Evolutionary conservation across 2,797 vertebrate species (phyloP), one percentile per base, ranked within the genome.

Genomic region (Sorex maritimensis): DNA sequence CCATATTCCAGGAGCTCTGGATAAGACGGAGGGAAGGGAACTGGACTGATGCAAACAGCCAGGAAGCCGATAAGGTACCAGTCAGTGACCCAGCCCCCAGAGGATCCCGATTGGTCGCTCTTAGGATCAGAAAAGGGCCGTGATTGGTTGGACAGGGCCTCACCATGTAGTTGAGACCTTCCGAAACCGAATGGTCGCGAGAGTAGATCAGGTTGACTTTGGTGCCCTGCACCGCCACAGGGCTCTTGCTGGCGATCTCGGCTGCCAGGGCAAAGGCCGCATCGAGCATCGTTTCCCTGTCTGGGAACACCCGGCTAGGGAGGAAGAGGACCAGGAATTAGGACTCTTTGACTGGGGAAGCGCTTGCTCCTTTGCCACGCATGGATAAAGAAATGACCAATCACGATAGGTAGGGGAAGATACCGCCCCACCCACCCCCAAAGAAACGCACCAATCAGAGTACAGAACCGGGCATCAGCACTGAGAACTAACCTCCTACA

Each of bases 1-100:
- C 98, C 99, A 99, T 99, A 98, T 99, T 99, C 99, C 99, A 99
- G 3, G 97, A 88, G 0, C 98, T 98, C 99, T 99, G 96, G 6
- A 28, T 14, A 49, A 6, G 34, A 26, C 7, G 2, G 12, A 0
- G 5, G 1, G 23, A 44, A 34, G 0, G 9, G 55, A 2, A 23
- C 26, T 38, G n/a, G 67, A 1, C 19, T n/a, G 81, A 44, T n/a
- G 10, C 19, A 34, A 86, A 26, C 1, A 4, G 21, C 34, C 7
- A 34, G 17, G 23, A 34, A 5, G 11, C 34, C 0, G 5, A 13
- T 58, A 58, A 58, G 41, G 41, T 44, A 44, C 41, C 41, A 44
- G 41, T 44, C 41, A 44, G 41, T 44, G 41, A 71, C 46, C 55
- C 55, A 6, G 55, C 63, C 63, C 55, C 55, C 55, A 44, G 41